Base-by-base conservation (phyloP, 2,888 invertebrate genomes). In the Hesperia comma region DNA sequence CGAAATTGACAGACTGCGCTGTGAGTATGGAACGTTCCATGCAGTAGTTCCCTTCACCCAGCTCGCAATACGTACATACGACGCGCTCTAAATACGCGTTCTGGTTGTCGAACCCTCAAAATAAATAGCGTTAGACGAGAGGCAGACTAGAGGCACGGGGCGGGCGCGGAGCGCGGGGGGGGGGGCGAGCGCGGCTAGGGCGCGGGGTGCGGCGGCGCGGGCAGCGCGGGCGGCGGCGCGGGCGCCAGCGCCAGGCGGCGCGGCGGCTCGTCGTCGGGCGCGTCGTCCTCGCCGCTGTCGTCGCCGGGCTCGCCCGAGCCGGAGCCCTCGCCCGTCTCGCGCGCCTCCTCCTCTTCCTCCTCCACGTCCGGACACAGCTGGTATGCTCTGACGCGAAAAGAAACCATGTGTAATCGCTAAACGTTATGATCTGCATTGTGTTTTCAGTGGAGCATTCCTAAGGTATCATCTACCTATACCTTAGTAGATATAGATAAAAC, bases 321-420 rank as follows among this genome's bases (percentile, higher is more conserved):
- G 46, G 81, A 83, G 32, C 84, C 83, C 70, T 78, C 77, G 53
- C 76, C 82, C 21, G 78, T 77, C 54, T 84, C 86, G n/a, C 86
- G 83, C 8, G 78, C 69, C 69, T 88, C 88, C 61, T 91, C 92
- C 68, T 92, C 92, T 58, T 93, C 93, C n/a, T 92, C 92, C 49
- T 92, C 92, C 67, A 90, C 91, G 62, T 92, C 92, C 1, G 92
- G 92, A 69, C 92, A 92, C 54, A 93, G 78, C 75, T 92, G 92
- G 72, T 91, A 92, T 26, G 92, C 93, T 71, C 93, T 93, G 75
- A 4, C 19, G 55, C 17, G 6, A 46, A 8, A 51, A 37, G 1
- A 10, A 62, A 19, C 14, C 1, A 2, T 14, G 0, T 17, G 8
- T 2, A 12, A 37, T 37, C 37, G 10, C 37, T 2, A 8, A 37